phyloP scores from a whole-genome alignment of 2,888 invertebrate genomes.

The Spicauda simplicius region DNA sequence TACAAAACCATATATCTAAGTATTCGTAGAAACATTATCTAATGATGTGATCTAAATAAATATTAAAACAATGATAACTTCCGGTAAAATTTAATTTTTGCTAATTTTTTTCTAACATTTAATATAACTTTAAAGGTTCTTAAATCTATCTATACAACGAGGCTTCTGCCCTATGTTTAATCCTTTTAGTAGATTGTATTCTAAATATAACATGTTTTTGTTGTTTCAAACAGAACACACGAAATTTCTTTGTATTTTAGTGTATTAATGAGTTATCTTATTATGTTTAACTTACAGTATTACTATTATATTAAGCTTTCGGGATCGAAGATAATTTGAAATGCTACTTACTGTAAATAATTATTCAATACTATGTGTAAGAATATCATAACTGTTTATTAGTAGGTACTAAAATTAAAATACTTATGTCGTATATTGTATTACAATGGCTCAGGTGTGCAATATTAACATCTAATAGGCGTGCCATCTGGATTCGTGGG shows the following conservation, averaged over 20 bases:
- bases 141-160: slow-evolving; percentile 27
- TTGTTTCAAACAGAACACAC: no score
- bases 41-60: no score
- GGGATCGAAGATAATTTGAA: not conserved
- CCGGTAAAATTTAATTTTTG: not conserved
- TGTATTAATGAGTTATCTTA: no score
- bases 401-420: slow-evolving; percentile 17
- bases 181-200: not conserved
- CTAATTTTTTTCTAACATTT: not conserved
- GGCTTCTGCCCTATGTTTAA: slow-evolving; percentile 26
- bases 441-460: not conserved
- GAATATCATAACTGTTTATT: not conserved
- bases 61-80: not conserved
- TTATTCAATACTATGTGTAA: slow-evolving; percentile 18
- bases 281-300: no score
- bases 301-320: no score
- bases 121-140: not conserved
- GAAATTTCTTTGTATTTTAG: no score
- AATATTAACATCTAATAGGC: slow-evolving; percentile 84
- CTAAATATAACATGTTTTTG: not conserved
- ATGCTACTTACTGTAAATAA: not conserved
- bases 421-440: slow-evolving; percentile 10
- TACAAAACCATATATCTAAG: no score
- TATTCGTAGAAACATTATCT: no score
- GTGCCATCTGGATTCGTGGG: slow-evolving; percentile 91